Evolutionary conservation across 2,113 vertebrate species (phyloP), one percentile per base, ranked within the genome.

Genomic region (Psophia crepitans): DNA sequence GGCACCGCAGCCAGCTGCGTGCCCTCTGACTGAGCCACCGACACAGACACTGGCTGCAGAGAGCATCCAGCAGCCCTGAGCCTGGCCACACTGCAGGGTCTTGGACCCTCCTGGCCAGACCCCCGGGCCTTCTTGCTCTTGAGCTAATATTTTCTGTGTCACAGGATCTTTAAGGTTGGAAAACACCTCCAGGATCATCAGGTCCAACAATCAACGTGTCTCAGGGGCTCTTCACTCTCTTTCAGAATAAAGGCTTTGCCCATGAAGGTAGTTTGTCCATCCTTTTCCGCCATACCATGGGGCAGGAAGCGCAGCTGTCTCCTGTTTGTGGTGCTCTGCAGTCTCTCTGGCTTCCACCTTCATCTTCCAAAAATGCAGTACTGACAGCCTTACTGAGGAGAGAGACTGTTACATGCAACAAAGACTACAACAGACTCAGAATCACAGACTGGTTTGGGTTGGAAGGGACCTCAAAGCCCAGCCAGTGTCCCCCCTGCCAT

Each of bases 1-100:
- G 1, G 48, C 54, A 27, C 46, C 0, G 2, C 48, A 39, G 28
- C 33, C 28, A 32, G 24, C 63, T 12, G 28, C 0, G 1, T 64
- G 30, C 21, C 32, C 57, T 71, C 43, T 0, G 0, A 48, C 54
- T 21, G 39, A 43, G 41, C 27, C 33, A 21, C 32, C 5, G 43
- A 41, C 28, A 21, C 1, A 16, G 70, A 44, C 43, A 18, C 1
- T 9, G 70, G 35, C 49, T 76, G 63, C 70, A 44, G 63, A 63
- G 49, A 3, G 9, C 35, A 43, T 37, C 28, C 37, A 23, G 43
- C 0, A 0, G 71, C 24, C 44, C 56, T 28, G n/a, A 63, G 48
- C 33, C 44, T 27, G 57, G 44, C 37, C 2, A 0, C 64, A 35
- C 63, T 19, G 27, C 2, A 0, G 9, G 43, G 37, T 17, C 30